Conservation (phyloP, 2,888 invertebrate genomes). For the Meiosimyza decipiens region DNA sequence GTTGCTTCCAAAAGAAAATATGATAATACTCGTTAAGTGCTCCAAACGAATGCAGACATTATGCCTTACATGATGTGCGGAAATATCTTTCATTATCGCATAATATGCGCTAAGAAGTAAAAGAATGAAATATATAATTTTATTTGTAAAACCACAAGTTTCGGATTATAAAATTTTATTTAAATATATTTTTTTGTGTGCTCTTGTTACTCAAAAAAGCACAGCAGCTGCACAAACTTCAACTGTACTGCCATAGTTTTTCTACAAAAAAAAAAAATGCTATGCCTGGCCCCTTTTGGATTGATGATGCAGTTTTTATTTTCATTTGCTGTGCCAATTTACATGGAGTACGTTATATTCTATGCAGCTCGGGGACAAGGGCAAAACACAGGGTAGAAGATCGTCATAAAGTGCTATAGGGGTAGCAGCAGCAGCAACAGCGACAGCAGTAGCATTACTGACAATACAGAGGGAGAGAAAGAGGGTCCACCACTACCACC, state of each 20-base stretch:
- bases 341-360: too few species aligned
- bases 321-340: background rate
- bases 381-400: too few species aligned
- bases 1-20: too few species aligned
- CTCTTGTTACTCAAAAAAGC: background rate
- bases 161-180: too few species aligned
- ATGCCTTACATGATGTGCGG: too few species aligned
- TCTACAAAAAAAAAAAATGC: background rate
- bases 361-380: too few species aligned
- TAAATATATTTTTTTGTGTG: background rate
- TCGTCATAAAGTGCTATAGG: background rate
- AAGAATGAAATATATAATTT: too few species aligned
- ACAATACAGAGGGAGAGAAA: background rate
- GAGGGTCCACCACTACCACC: slow-evolving; percentile 9
- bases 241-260: background rate
- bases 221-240: slow-evolving; percentile 7
- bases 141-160: too few species aligned
- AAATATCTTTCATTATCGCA: too few species aligned
- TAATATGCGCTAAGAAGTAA: too few species aligned
- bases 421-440: background rate
- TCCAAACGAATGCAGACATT: too few species aligned
- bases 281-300: background rate
- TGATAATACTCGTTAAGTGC: too few species aligned
- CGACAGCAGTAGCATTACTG: background rate
- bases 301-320: background rate